Evolutionary conservation across 1,140 invertebrate genomes (phyloP).

Genomic region (Bombus superbus): DNA sequence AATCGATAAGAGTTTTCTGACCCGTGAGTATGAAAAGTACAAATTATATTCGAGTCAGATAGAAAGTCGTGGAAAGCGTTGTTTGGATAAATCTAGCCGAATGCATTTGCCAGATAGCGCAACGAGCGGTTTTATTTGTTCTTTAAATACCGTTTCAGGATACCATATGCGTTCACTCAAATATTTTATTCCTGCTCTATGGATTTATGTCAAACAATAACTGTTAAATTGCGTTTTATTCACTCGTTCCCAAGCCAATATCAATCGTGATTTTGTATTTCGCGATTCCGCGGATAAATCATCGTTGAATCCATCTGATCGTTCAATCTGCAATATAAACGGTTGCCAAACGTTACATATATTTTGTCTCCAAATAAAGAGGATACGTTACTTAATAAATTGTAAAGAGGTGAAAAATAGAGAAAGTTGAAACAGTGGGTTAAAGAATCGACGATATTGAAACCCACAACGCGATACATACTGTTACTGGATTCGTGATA

Average conservation of each 20-base stretch:
- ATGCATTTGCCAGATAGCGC: not conserved
- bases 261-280: not conserved
- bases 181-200: slow-evolving; percentile 6
- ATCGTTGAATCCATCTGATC: not conserved
- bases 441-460: not conserved
- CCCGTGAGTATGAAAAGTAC: slow-evolving; percentile 16
- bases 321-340: slow-evolving; percentile 1
- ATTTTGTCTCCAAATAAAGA: not conserved
- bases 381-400: not conserved
- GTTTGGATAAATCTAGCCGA: not conserved
- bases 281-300: not conserved
- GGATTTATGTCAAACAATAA: slow-evolving; percentile 4
- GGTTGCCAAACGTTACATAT: no score
- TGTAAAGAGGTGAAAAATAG: not conserved
- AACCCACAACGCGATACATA: not conserved
- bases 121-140: not conserved
- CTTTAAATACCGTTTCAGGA: slow-evolving; percentile 2
- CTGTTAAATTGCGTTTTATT: not conserved
- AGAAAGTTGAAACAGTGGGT: not conserved
- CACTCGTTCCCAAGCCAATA: not conserved
- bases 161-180: not conserved
- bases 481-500: not conserved
- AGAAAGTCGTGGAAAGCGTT: not conserved
- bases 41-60: slow-evolving; percentile 9
- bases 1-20: not conserved